Evolutionary conservation across 1,140 invertebrate genomes (phyloP).

Genomic region (Conus betulinus): DNA sequence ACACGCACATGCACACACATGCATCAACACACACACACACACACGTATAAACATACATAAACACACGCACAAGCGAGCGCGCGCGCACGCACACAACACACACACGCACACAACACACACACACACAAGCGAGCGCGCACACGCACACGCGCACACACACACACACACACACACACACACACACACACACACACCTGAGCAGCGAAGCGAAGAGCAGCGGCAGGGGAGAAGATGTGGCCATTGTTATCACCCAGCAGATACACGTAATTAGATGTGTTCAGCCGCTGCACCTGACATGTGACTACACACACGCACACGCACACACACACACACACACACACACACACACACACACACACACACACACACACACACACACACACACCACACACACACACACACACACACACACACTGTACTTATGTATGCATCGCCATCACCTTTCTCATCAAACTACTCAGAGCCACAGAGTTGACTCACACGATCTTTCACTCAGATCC

Average conservation of each 20-base stretch:
- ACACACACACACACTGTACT: no score
- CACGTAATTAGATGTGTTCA: constrained; percentile 23
- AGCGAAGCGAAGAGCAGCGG: constrained; percentile 20
- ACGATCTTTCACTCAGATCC: no score
- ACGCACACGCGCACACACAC: background rate
- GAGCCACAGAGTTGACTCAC: no score
- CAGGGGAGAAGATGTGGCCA: constrained; percentile 28
- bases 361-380: background rate
- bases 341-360: background rate
- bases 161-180: background rate
- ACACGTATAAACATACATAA: background rate
- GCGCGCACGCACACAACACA: background rate
- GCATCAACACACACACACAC: background rate
- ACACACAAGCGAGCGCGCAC: background rate
- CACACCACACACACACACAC: background rate
- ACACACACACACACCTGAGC: background rate
- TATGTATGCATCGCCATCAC: no score
- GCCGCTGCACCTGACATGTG: constrained; percentile 39
- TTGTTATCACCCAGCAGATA: constrained; percentile 50
- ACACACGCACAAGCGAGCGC: background rate
- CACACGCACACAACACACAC: background rate
- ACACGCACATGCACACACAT: background rate
- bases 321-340: background rate
- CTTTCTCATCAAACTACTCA: no score
- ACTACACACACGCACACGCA: constrained; percentile 32